phyloP scores from a whole-genome alignment of 2,888 invertebrate species.

The Danaus chrysippus region DNA sequence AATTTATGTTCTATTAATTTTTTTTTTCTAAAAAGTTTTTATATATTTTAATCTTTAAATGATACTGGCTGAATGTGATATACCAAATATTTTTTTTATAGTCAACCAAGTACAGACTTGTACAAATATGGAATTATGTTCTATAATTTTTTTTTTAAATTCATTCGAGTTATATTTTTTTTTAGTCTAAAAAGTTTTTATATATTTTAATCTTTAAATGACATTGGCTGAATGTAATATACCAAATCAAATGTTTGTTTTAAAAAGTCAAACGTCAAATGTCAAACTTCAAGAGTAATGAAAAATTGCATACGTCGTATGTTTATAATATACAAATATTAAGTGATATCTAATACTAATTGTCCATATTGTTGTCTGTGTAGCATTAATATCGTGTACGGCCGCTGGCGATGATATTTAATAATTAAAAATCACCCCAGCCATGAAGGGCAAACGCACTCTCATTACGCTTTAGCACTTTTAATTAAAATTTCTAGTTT shows the following conservation, averaged over 20 bases:
- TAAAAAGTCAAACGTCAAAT: no score
- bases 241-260: no score
- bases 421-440: slow-evolving; percentile 77
- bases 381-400: slow-evolving; percentile 66
- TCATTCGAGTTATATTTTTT: no score
- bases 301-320: no score
- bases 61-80: no score
- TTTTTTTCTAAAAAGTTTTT: not conserved
- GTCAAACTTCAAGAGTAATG: no score
- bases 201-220: no score
- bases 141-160: not conserved
- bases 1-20: not conserved
- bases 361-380: slow-evolving; percentile 38
- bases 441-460: slow-evolving; percentile 53
- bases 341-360: no score
- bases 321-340: no score
- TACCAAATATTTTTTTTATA: no score
- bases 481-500: slow-evolving; percentile 46
- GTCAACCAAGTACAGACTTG: slow-evolving; percentile 29
- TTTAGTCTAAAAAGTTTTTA: no score
- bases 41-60: not conserved
- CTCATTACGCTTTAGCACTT: slow-evolving; percentile 72
- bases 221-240: no score
- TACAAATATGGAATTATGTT: slow-evolving; percentile 19
- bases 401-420: slow-evolving; percentile 71